Conservation (phyloP, 2,797 vertebrate genomes). For the Gallinago solitaria region DNA sequence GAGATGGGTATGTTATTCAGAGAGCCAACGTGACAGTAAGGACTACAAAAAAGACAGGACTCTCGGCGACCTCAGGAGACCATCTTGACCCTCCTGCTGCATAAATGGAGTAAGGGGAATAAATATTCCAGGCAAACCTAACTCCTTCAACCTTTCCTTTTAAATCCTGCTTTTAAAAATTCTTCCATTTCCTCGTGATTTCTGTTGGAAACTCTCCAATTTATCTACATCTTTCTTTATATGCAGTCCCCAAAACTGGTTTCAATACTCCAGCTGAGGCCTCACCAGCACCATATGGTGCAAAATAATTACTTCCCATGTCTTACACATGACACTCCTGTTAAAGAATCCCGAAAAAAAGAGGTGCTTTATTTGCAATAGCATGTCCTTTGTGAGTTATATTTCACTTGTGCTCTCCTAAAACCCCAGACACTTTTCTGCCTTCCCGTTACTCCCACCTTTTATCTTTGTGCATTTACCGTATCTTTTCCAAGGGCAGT, state of each 20-base stretch:
- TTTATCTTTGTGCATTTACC: neutral
- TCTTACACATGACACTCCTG: conserved; percentile 71
- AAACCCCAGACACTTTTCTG: neutral
- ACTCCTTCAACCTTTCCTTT: conserved; percentile 11
- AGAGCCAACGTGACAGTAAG: neutral
- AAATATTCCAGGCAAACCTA: neutral
- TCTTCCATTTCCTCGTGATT: conserved; percentile 48
- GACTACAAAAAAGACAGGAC: neutral
- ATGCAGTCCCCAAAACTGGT: conserved; percentile 64
- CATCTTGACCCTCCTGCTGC: neutral
- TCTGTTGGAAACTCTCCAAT: conserved; percentile 63
- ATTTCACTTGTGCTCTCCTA: conserved; percentile 10
- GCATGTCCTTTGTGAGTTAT: conserved; percentile 45
- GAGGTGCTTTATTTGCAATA: conserved; percentile 61
- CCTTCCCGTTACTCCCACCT: neutral
- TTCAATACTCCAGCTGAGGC: conserved; percentile 71
- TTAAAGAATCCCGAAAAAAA: conserved; percentile 62
- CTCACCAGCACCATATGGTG: conserved; percentile 70
- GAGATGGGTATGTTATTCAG: neutral
- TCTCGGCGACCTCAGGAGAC: neutral
- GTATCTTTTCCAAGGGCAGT: neutral
- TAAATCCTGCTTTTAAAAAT: conserved; percentile 17
- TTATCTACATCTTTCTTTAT: conserved; percentile 69
- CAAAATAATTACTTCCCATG: conserved; percentile 74
- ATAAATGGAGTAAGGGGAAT: neutral